Evolutionary conservation across 2,888 invertebrate species (phyloP), one percentile per base, ranked within the genome.

Genomic region (Apoda limacodes): DNA sequence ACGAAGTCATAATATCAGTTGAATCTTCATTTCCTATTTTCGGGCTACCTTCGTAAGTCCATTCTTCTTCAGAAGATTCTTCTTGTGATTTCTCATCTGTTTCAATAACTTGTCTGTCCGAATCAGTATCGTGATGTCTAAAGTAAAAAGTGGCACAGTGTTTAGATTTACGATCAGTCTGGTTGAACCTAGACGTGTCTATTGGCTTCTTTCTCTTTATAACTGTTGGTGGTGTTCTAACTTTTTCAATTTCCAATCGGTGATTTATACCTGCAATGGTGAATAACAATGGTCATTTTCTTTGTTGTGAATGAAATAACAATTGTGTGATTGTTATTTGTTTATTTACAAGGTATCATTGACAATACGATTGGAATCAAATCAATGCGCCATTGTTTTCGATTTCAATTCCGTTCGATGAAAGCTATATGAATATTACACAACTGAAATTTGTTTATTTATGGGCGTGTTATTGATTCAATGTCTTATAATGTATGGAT

Each of bases 141-240:
- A 92, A 93, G 71, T 93, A 93, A 68, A 90, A 93, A 39, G 88
- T 92, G 45, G 88, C 93, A 60, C 88, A 85, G 62, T 93, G 92
- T 63, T 90, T 90, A 10, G 91, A 90, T 64, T 88, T 89, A 45
- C 90, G 82, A 63, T 89, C 88, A 6, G 91, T 88, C 48, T 89
- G 83, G 56, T 85, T 87, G 57, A 83, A 85, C 60, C 83, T 85
- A 21, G 86, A 85, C 20, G 82, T 71, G 61, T 86, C 80, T 23
- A 82, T 69, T 46, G 81, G 80, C 43, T 81, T 81, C 40, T 83
- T 81, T 26, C 83, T 68, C 43, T 82, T 82, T 10, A 82, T 60
- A 1, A 80, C 80, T 9, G 75, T 72, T 9, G 75, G 75, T 34
- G 82, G 76, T 29, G 75, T 74, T 46, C 58, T 69, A 0, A 61